Evolutionary conservation across 2,113 vertebrate genomes (phyloP).

Genomic region (Saimiri boliviensis): DNA sequence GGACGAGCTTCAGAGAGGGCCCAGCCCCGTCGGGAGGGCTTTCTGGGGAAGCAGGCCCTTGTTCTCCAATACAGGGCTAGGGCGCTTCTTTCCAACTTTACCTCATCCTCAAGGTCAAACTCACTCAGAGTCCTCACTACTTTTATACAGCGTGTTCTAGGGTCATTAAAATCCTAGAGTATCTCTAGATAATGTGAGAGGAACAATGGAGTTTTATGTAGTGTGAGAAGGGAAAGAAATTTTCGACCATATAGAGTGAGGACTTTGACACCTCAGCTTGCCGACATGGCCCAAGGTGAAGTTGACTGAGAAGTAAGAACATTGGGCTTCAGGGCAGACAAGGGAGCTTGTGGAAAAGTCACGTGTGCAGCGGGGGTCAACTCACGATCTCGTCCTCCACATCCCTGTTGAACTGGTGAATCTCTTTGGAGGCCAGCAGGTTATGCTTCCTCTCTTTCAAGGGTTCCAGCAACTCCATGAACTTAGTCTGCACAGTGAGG

Average conservation of each 20-base stretch:
- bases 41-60: neutral
- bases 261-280: neutral
- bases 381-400: slow-evolving; percentile 98
- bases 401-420: slow-evolving; percentile 97
- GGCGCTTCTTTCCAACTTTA: neutral
- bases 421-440: slow-evolving; percentile 94
- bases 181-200: neutral
- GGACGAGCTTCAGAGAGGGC: neutral
- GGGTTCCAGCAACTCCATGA: slow-evolving; percentile 93
- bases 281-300: neutral
- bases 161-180: neutral
- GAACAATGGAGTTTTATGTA: neutral
- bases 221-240: neutral
- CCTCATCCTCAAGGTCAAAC: neutral
- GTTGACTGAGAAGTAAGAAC: rapidly evolving
- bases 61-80: rapidly evolving
- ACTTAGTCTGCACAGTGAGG: slow-evolving; percentile 92
- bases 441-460: slow-evolving; percentile 90
- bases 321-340: rapidly evolving
- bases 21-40: neutral
- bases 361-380: neutral
- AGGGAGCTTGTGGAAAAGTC: neutral
- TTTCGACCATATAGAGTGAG: neutral
- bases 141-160: neutral
- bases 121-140: neutral